Conservation (phyloP, 2,797 vertebrate species). For the Rhinella marina region DNA sequence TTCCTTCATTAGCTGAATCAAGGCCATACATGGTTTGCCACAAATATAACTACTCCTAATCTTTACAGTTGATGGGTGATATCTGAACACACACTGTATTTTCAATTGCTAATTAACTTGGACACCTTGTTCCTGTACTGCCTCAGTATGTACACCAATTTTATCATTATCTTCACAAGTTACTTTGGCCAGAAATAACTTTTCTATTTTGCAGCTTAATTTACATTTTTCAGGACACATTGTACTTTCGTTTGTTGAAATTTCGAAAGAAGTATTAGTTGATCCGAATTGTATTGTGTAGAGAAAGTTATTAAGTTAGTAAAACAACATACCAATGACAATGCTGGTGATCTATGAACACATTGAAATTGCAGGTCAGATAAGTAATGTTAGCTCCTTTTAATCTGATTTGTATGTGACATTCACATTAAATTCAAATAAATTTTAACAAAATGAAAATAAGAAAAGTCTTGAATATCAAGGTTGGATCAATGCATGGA, state of each 20-base stretch:
- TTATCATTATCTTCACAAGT: neutral
- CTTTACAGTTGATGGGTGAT: neutral
- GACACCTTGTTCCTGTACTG: neutral
- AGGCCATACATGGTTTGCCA: neutral
- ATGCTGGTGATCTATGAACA: neutral
- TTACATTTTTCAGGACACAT: neutral
- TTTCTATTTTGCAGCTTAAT: neutral
- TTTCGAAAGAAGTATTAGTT: neutral
- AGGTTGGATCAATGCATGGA: no score
- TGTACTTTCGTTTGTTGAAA: neutral
- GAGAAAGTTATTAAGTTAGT: neutral
- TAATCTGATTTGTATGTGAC: neutral
- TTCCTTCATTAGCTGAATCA: neutral
- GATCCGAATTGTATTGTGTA: neutral
- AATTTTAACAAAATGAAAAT: neutral
- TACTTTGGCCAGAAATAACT: conserved; percentile 6
- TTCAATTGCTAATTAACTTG: neutral
- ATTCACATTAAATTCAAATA: neutral
- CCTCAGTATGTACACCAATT: neutral
- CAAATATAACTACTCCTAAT: neutral
- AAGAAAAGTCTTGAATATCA: no score
- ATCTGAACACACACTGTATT: no score
- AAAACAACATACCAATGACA: neutral
- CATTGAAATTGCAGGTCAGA: neutral
- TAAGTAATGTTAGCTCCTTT: neutral